These are phyloP conservation scores for Ischnus inquisitorius DNA, from an alignment of 2,888 invertebrate species.

Conservation along the genomic window DNA sequence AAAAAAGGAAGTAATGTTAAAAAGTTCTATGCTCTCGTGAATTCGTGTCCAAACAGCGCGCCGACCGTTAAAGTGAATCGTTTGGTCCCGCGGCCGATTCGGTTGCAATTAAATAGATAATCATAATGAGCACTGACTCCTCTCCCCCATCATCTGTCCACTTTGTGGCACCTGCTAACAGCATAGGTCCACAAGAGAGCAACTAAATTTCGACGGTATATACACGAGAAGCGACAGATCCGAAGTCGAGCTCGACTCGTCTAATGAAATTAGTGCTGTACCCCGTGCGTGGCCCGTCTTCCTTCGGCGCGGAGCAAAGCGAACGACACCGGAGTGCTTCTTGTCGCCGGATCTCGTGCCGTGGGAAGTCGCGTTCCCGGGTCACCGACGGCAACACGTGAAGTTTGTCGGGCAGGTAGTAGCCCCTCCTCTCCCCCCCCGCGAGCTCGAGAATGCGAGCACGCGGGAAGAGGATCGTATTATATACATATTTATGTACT, in stretches of 20 bases:
- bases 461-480: slow-evolving; percentile 21
- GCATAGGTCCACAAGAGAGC: slow-evolving; percentile 45
- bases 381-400: slow-evolving; percentile 76
- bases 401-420: slow-evolving; percentile 68
- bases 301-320: slow-evolving; percentile 43
- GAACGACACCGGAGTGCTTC: slow-evolving; percentile 43
- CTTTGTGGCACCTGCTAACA: slow-evolving; percentile 39
- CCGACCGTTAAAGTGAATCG: too few relatives aligned
- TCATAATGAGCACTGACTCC: neutral
- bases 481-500: slow-evolving; percentile 19
- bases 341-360: slow-evolving; percentile 73
- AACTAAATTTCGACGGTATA: slow-evolving; percentile 68
- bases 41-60: too few relatives aligned
- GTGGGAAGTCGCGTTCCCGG: slow-evolving; percentile 83
- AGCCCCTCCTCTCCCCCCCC: neutral
- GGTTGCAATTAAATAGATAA: neutral
- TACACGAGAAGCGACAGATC: slow-evolving; percentile 26
- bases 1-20: too few relatives aligned
- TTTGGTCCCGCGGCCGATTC: neutral
- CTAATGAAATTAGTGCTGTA: slow-evolving; percentile 81
- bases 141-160: neutral
- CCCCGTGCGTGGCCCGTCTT: slow-evolving; percentile 39
- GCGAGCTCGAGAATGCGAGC: slow-evolving; percentile 47
- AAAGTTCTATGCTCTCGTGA: too few relatives aligned
- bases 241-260: slow-evolving; percentile 69